These are phyloP conservation scores for Steinernema carpocapsae DNA, from an alignment of 2,888 invertebrate species.

Conservation along the genomic window DNA sequence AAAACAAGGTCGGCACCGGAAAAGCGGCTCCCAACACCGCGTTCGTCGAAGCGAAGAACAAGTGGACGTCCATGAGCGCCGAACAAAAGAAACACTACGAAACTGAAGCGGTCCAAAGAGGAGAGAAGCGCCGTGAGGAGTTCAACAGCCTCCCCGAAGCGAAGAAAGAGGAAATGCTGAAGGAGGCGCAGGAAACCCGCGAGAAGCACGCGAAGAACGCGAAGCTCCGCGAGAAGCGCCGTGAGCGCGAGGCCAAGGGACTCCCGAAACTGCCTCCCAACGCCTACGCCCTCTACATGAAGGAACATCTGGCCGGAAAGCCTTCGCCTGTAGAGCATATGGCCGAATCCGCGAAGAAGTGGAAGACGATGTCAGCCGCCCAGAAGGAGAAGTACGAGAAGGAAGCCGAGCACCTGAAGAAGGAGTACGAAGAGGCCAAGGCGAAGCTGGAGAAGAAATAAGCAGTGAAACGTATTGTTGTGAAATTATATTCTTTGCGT, in stretches of 20 bases:
- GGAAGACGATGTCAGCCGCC: background rate
- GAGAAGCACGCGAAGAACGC: background rate
- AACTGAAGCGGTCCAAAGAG: background rate
- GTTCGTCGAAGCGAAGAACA: background rate
- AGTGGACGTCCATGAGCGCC: background rate
- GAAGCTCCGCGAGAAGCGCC: background rate
- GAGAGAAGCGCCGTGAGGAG: conserved; percentile 8
- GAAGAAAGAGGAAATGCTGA: background rate
- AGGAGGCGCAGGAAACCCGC: background rate
- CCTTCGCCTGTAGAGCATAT: background rate
- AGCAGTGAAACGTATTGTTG: no score
- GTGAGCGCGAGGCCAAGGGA: background rate
- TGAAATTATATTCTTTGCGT: no score
- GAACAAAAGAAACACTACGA: background rate
- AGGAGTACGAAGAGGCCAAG: conserved; percentile 11
- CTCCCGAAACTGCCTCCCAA: background rate
- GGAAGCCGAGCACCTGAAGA: conserved; percentile 1
- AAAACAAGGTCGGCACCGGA: background rate
- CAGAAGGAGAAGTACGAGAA: background rate
- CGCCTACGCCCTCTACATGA: background rate
- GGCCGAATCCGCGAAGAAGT: background rate
- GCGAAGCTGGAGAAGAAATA: background rate
- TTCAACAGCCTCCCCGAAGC: background rate
- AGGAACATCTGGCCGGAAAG: background rate
- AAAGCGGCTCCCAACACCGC: background rate